phyloP scores from a whole-genome alignment of 2,888 invertebrate species.

The Ptycholaimellus sp. region DNA sequence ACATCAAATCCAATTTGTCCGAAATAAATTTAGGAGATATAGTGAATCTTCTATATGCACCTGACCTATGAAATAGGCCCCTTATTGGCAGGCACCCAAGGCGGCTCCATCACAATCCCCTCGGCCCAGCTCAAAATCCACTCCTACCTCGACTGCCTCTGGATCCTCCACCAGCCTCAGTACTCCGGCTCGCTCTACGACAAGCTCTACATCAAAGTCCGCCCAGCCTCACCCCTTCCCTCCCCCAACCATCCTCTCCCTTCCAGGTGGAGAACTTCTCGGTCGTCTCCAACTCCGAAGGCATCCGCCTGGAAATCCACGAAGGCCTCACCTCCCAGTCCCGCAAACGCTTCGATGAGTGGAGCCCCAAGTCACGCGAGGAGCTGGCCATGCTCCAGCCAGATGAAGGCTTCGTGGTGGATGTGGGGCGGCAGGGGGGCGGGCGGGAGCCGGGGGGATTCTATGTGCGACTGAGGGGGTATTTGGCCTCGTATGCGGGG shows the following conservation, averaged over 20 bases:
- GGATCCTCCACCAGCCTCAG: slow-evolving; percentile 1
- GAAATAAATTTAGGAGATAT: too few species aligned
- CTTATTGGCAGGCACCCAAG: too few species aligned
- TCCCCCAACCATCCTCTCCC: too few species aligned
- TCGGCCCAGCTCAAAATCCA: background rate
- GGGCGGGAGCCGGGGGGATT: slow-evolving; percentile 41
- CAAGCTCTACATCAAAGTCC: slow-evolving; percentile 4
- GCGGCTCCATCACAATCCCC: slow-evolving; percentile 3
- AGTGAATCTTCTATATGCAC: too few species aligned
- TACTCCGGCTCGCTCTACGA: slow-evolving; percentile 1
- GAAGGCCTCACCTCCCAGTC: slow-evolving; percentile 44
- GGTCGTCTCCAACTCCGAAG: background rate
- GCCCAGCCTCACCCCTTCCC: too few species aligned
- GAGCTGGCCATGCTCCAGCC: slow-evolving; percentile 3
- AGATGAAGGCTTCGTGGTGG: slow-evolving; percentile 4
- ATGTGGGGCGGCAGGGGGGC: slow-evolving; percentile 26
- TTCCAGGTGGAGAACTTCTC: slow-evolving; percentile 3
- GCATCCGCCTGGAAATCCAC: slow-evolving; percentile 33
- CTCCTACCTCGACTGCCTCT: slow-evolving; percentile 6
- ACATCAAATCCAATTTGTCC: too few species aligned
- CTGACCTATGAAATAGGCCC: too few species aligned
- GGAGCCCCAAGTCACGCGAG: background rate
- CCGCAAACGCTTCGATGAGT: slow-evolving; percentile 27
- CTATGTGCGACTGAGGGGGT: slow-evolving; percentile 42
- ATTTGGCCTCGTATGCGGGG: slow-evolving; percentile 39